Evolutionary conservation across 1,140 invertebrate genomes (phyloP).

Genomic region (Hyles vespertilio): DNA sequence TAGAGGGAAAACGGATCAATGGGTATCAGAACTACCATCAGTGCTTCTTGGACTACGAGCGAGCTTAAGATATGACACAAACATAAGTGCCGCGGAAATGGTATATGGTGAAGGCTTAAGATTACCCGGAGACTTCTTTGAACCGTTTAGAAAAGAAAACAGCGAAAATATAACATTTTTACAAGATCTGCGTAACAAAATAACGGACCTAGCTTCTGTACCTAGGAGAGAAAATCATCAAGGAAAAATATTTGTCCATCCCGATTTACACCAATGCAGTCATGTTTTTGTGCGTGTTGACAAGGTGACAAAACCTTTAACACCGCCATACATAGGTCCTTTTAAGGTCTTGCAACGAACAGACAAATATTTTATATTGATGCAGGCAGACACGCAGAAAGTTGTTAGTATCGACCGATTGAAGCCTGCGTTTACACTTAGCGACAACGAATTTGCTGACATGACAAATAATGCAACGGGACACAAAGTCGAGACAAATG

Average conservation of each 20-base stretch:
- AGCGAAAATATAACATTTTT: too few relatives aligned
- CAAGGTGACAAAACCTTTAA: conserved; percentile 7
- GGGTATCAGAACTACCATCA: conserved; percentile 5
- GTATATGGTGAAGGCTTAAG: conserved; percentile 5
- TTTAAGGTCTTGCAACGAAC: conserved; percentile 2
- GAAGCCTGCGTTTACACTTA: too few relatives aligned
- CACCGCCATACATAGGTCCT: conserved; percentile 11
- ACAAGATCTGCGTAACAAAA: not conserved
- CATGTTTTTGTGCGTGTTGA: conserved; percentile 9
- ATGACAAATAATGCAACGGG: too few relatives aligned
- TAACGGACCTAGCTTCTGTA: not conserved
- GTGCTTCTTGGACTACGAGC: conserved; percentile 5
- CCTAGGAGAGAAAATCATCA: not conserved
- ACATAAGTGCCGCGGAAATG: conserved; percentile 7
- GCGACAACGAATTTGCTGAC: too few relatives aligned
- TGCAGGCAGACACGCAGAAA: too few relatives aligned
- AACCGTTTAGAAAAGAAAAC: not conserved
- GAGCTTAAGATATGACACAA: not conserved
- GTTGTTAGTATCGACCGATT: too few relatives aligned
- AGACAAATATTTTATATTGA: too few relatives aligned
- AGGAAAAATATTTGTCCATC: conserved; percentile 4
- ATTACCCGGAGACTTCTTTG: conserved; percentile 11
- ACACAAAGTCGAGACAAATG: too few relatives aligned
- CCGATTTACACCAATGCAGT: not conserved
- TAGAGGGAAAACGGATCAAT: not conserved